Percentiles rank a stretch among this genome's conserved stretches.
Evolutionary conservation across 2,888 invertebrate genomes (phyloP).

Genomic region (Amorpha juglandis): DNA sequence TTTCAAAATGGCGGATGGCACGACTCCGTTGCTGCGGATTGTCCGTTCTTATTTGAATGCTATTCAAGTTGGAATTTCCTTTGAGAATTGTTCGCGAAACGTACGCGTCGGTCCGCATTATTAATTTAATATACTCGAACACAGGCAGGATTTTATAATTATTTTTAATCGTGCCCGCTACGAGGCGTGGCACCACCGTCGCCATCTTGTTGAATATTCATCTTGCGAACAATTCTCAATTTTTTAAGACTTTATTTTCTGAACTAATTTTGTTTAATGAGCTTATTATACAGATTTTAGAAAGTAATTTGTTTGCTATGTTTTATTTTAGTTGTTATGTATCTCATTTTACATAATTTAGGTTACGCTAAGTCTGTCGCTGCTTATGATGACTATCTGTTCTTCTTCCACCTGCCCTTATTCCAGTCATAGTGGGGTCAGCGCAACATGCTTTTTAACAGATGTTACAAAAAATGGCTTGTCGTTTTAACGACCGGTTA

Average conservation of each 20-base stretch:
- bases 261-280: constrained; percentile 70
- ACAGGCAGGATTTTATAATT: constrained; percentile 59
- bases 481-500: too few species aligned
- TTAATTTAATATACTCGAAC: constrained; percentile 50
- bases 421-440: too few species aligned
- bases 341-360: too few species aligned
- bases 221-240: constrained; percentile 57
- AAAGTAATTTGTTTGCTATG: neutral
- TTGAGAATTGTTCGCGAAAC: constrained; percentile 38
- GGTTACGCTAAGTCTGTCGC: too few species aligned
- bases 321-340: neutral
- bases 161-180: constrained; percentile 69
- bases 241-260: constrained; percentile 58
- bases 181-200: constrained; percentile 35
- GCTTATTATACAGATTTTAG: too few species aligned
- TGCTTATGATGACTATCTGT: too few species aligned
- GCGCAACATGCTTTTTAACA: too few species aligned
- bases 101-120: constrained; percentile 44
- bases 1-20: constrained; percentile 25
- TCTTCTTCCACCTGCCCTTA: too few species aligned
- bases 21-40: constrained; percentile 16
- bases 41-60: constrained; percentile 23
- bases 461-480: too few species aligned
- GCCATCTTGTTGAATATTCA: constrained; percentile 71
- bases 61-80: constrained; percentile 34